These are phyloP conservation scores for Salticus scenicus DNA, from an alignment of 2,888 invertebrate species.

Conservation along the genomic window DNA sequence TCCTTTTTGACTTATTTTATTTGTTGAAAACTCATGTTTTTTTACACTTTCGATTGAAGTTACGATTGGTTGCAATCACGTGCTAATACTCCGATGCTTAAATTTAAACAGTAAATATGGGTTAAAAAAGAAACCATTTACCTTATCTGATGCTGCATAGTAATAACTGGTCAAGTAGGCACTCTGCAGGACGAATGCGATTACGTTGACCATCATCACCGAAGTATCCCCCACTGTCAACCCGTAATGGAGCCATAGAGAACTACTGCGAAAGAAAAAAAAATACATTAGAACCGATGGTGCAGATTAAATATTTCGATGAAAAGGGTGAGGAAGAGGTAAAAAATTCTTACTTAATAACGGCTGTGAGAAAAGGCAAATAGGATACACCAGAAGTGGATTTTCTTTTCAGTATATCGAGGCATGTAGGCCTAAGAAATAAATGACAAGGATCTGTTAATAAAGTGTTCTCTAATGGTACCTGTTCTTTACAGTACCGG, in stretches of 20 bases:
- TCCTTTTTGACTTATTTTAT: no score
- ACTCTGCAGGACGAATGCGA: conserved; percentile 84
- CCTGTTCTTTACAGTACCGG: no score
- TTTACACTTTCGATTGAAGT: no score
- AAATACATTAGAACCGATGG: not conserved
- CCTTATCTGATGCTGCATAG: conserved; percentile 78
- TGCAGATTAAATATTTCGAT: not conserved
- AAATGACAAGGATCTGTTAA: not conserved
- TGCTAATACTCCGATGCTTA: no score
- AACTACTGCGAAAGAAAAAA: conserved; percentile 80
- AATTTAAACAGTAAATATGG: no score
- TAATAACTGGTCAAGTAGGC: conserved; percentile 84
- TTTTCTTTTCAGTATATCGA: conserved; percentile 83
- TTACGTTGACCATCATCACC: conserved; percentile 84
- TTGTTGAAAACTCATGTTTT: no score
- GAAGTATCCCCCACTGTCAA: conserved; percentile 83
- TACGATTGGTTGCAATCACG: no score
- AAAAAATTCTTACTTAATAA: conserved; percentile 76
- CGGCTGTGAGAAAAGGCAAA: conserved; percentile 86
- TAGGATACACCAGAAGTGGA: conserved; percentile 86
- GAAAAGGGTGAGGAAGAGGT: not conserved
- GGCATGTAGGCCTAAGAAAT: conserved; percentile 83
- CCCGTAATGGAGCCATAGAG: conserved; percentile 88
- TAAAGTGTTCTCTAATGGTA: no score
- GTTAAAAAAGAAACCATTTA: no score